A percentile compares a stretch with the other conserved stretches of the same genome.
phyloP scores from a whole-genome alignment of 2,797 vertebrate species.

The Oreortyx pictus region DNA sequence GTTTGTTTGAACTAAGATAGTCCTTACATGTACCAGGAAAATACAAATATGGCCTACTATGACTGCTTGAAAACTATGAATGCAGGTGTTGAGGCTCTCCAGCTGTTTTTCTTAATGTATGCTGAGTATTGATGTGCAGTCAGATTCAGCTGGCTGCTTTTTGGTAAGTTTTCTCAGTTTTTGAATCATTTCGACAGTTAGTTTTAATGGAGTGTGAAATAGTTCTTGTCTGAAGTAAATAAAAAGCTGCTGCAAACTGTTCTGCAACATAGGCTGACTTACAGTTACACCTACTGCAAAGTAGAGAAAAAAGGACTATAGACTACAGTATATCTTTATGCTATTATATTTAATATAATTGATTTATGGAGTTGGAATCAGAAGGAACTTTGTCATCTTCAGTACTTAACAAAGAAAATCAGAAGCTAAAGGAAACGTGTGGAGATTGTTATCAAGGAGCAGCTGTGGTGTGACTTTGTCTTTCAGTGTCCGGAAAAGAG shows the following conservation, averaged over 20 bases:
- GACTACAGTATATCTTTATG: not conserved
- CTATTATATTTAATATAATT: slow-evolving; percentile 48
- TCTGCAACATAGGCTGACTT: not conserved
- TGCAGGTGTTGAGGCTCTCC: not conserved
- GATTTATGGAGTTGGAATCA: not conserved
- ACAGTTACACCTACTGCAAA: not conserved
- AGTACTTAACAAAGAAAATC: not conserved
- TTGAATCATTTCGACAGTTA: not conserved
- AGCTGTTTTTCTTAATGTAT: not conserved
- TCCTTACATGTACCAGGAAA: no score
- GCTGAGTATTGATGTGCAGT: not conserved
- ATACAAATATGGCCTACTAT: no score
- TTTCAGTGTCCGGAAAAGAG: not conserved
- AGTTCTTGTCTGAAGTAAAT: not conserved
- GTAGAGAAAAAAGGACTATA: not conserved
- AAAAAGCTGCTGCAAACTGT: not conserved
- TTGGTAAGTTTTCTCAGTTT: not conserved
- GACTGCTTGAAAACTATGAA: not conserved
- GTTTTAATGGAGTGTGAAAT: not conserved
- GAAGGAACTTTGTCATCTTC: not conserved
- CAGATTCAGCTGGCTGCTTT: not conserved
- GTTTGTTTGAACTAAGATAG: not conserved
- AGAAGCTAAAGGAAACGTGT: not conserved
- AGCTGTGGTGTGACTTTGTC: not conserved
- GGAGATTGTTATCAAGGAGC: not conserved